Evolutionary conservation across 1,140 invertebrate genomes (phyloP), one percentile per base, ranked within the genome.

Genomic region (Probaryconus sp.): DNA sequence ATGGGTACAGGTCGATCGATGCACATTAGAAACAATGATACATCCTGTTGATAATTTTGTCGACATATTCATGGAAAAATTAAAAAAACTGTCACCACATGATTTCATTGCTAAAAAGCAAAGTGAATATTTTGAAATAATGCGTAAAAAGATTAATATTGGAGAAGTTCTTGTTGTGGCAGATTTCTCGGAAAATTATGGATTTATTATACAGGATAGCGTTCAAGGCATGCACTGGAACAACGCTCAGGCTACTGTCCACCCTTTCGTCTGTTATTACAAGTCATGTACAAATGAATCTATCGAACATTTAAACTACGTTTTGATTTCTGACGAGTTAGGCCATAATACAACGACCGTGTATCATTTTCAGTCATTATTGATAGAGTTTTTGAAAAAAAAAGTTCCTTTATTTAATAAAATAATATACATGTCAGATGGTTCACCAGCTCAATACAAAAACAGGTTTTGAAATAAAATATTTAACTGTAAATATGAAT

Each of bases 241-340:
- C 33, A 82, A 78, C 38, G 28, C 13, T 7, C 79, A 81, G 37
- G 69, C 68, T 3, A 83, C 81, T 5, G 33, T 83, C 16, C 74
- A 83, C 70, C 78, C 80, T 10, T 77, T 83, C 53, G 51, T 50
- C 10, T 43, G 58, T 21, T 76, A 71, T 61, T 79, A 51, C 37
- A 35, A 42, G 30, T 45, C 55, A 35, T 42, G 55, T 18, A 18
- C 26, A 47, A 21, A 30, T 13, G 43, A 33, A 2, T 30, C 53
- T n/a, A 56, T 56, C 3, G 7, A 40, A 14, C 2, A 11, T n/a
- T 30, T 58, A 51, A 69, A 50, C 47, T 56, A 51, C 16, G 37
- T 48, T 18, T 38, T 69, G 6, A 68, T 77, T 37, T 69, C 63
- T 2, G 53, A 74, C 11, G 45, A 43, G 43, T 35, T 75, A 11